Conservation (phyloP, 2,113 vertebrate species). For the Protobothrops flavoviridis region DNA sequence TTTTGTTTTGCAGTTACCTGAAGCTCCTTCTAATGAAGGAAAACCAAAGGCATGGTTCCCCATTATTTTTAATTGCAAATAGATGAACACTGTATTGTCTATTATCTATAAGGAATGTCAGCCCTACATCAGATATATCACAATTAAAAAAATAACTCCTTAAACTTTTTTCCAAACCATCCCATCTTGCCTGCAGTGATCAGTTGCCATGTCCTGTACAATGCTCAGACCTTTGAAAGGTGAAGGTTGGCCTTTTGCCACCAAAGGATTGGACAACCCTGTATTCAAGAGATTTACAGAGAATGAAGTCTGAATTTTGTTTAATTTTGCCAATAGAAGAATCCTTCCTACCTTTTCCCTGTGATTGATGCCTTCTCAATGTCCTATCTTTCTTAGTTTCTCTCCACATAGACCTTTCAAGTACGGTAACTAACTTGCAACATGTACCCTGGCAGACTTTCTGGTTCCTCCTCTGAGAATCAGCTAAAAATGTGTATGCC, state of each 20-base stretch:
- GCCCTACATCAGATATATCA: not conserved
- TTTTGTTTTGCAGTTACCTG: not conserved
- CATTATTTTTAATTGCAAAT: not conserved
- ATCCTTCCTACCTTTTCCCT: not conserved
- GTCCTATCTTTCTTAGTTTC: not conserved
- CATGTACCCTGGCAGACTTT: not conserved
- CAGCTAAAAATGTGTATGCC: not conserved
- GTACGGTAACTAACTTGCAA: not conserved
- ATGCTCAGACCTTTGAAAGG: not conserved
- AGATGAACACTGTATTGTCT: not conserved
- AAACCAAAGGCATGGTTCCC: not conserved
- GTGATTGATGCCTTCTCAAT: not conserved
- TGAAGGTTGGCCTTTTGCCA: not conserved
- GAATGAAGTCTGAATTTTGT: not conserved
- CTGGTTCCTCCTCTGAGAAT: not conserved
- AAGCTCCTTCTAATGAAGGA: not conserved
- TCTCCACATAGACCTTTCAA: not conserved
- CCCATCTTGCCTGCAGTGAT: not conserved
- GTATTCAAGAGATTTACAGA: not conserved
- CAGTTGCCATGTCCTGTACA: not conserved
- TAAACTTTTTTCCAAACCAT: not conserved
- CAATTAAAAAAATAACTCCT: not conserved
- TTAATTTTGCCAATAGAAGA: not conserved
- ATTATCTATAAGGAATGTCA: not conserved
- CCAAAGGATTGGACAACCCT: not conserved